These are phyloP conservation scores for Enhydra lutris DNA, from an alignment of 2,113 vertebrate genomes.

Conservation along the genomic window DNA sequence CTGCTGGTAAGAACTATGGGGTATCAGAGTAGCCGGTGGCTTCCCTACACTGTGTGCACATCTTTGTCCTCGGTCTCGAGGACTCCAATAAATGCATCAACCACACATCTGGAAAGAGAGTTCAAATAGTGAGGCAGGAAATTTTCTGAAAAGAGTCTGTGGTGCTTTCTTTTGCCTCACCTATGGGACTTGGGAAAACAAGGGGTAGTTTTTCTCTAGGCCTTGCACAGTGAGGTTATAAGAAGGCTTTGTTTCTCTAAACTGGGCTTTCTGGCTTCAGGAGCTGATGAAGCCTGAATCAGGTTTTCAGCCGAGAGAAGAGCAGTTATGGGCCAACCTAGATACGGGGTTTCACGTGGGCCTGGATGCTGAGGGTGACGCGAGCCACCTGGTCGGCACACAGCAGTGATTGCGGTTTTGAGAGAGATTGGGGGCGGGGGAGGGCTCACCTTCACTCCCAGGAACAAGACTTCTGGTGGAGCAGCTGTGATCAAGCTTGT, in stretches of 20 bases:
- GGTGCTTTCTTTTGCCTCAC: background rate
- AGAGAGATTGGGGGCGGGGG: background rate
- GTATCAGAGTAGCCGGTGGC: background rate
- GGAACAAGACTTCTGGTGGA: background rate
- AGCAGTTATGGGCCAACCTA: background rate
- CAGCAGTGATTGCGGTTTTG: background rate
- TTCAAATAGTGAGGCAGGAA: background rate
- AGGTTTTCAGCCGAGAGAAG: background rate
- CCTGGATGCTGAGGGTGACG: background rate
- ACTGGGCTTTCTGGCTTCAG: background rate
- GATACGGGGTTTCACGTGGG: background rate
- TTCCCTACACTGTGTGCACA: background rate
- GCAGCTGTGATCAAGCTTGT: background rate
- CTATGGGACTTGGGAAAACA: background rate
- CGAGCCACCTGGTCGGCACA: background rate
- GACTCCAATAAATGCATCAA: background rate
- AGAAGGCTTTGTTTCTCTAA: background rate
- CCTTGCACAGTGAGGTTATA: background rate
- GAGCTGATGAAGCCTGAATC: background rate
- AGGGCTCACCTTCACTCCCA: too few relatives aligned
- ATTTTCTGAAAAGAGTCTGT: background rate
- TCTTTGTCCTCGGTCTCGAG: background rate
- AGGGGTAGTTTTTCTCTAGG: background rate
- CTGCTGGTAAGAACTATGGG: background rate
- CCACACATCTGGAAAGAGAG: background rate